Base-by-base conservation (phyloP, 2,888 invertebrate genomes). In the Agonopterix heracliana region DNA sequence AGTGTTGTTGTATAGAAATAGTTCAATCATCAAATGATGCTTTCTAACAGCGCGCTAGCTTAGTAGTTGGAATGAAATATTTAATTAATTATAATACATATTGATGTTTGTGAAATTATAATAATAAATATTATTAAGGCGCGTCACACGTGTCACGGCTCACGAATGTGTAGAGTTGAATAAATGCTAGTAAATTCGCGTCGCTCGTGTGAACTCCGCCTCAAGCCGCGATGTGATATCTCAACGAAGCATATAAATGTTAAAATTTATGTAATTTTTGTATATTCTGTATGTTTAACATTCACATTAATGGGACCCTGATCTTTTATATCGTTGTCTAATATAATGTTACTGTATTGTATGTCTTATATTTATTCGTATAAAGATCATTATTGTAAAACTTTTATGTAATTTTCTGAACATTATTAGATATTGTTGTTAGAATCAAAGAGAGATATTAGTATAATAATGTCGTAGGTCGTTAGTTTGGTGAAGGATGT, bases 181-280 rank as follows among this genome's bases (percentile, higher is more conserved):
- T 5, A 26, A 26, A 26, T 3, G 7, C 26, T 26, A 26, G 26
- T 26, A 26, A 5, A 5, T 26, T 26, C 26, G 26, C 26, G 5
- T 26, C 26, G 26, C 26, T 26, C 26, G 26, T 26, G 26, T 26
- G 26, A 26, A 26, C 26, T 26, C 10, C 38, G 38, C 38, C 38
- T 9, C 38, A 17, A 7, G 42, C 41, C 52, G 41, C 51, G 45
- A 54, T 59, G 64, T 61, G 63, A 66, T 61, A 59, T 50, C 54
- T 56, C 64, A 65, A 65, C 67, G 67, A 67, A 63, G 46, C 56
- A 50, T 57, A 50, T 54, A 50, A 41, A 55, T 52, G 49, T 52
- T 50, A 47, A 50, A 44, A 46, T 47, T 36, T 14, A 40, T 45
- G 53, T 49, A 48, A 50, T 45, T 55, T 38, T 35, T 55, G 48